These are phyloP conservation scores for Porites lutea DNA, from an alignment of 64 coral and sea anemone species.

Conservation along the genomic window DNA sequence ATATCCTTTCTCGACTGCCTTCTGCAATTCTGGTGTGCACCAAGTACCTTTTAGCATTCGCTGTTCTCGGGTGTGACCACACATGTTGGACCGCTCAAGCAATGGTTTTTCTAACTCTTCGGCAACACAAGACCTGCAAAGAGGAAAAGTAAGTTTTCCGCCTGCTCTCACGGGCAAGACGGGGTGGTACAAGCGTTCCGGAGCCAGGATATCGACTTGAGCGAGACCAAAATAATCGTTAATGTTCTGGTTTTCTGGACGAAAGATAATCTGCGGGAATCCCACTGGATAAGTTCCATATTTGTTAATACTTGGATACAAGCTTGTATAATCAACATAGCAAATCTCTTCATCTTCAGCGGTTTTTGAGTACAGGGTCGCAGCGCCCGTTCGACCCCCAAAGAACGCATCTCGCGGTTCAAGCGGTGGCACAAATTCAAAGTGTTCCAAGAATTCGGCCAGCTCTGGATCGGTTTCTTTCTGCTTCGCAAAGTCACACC, in stretches of 20 bases:
- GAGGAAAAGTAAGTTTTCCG: background rate
- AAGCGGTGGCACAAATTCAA: background rate
- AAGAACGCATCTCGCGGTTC: constrained; percentile 8
- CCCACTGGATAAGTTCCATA: background rate
- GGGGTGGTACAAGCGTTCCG: background rate
- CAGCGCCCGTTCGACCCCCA: background rate
- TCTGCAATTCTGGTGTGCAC: background rate
- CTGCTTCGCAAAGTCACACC: background rate
- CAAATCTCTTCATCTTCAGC: background rate
- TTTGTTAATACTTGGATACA: background rate
- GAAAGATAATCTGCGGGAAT: background rate
- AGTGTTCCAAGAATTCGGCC: background rate
- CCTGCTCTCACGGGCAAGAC: background rate
- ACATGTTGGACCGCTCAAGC: background rate
- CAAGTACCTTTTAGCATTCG: background rate
- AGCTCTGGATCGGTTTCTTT: background rate
- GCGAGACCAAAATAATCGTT: background rate
- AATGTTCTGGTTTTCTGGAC: background rate
- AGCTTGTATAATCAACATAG: background rate
- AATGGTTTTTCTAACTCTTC: background rate
- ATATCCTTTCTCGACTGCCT: background rate
- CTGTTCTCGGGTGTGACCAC: background rate
- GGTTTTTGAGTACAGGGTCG: background rate
- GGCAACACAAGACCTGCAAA: background rate
- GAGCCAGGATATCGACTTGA: background rate